These are phyloP conservation scores for Solenodon paradoxus DNA, from an alignment of 2,113 vertebrate genomes.

Conservation along the genomic window DNA sequence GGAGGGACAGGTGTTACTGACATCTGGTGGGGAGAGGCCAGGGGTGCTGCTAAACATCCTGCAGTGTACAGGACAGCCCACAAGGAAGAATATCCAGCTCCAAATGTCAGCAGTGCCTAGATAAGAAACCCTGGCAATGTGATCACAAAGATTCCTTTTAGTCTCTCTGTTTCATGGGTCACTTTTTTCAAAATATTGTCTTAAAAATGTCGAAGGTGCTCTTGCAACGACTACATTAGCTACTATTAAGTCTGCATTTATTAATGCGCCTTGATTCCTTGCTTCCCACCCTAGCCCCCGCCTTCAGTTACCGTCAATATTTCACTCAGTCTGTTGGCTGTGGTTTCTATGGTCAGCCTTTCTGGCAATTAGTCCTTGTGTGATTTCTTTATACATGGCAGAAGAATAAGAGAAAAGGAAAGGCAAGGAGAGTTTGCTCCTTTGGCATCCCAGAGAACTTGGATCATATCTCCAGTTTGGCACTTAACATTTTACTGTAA, in stretches of 20 bases:
- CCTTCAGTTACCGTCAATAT: neutral
- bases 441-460: neutral
- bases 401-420: constrained; percentile 10
- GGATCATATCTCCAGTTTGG: neutral
- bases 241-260: neutral
- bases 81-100: neutral
- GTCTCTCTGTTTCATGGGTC: neutral
- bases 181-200: neutral
- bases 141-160: neutral
- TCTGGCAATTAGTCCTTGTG: neutral
- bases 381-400: neutral
- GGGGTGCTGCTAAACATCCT: neutral
- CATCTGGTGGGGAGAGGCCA: neutral
- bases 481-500: neutral
- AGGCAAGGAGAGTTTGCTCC: neutral
- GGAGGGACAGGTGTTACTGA: neutral
- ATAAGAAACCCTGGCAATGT: neutral
- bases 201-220: neutral
- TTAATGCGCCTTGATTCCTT: neutral
- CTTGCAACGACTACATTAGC: neutral
- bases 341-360: neutral
- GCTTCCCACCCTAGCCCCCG: neutral
- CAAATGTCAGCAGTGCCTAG: neutral
- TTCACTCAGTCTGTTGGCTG: neutral
- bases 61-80: neutral